These are phyloP conservation scores for Rattus rattus DNA, from an alignment of 2,113 vertebrate species.

Conservation along the genomic window DNA sequence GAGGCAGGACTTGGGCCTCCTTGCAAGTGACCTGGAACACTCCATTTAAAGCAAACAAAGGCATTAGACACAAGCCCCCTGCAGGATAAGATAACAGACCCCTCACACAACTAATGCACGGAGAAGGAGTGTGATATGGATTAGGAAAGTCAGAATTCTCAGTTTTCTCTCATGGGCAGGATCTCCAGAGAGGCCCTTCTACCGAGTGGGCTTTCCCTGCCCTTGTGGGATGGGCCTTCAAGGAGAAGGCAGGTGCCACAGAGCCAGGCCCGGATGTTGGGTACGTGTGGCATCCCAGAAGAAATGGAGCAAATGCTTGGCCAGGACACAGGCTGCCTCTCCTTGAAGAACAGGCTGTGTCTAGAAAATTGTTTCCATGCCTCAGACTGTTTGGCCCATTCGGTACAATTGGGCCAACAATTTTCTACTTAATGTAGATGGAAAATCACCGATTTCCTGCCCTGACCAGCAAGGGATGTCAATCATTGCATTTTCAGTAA, in stretches of 20 bases:
- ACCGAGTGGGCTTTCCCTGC: background rate
- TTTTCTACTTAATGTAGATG: conserved; percentile 82
- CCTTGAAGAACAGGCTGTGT: conserved; percentile 39
- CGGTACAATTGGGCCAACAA: conserved; percentile 78
- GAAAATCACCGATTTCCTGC: conserved; percentile 82
- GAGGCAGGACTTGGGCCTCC: conserved; percentile 36
- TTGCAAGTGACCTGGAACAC: conserved; percentile 66
- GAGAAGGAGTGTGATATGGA: background rate
- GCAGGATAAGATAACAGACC: conserved; percentile 14
- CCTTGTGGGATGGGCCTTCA: background rate
- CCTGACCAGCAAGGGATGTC: conserved; percentile 71
- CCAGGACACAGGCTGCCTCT: background rate
- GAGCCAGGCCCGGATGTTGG: background rate
- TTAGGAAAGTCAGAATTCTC: background rate
- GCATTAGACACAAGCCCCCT: conserved; percentile 48
- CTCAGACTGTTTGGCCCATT: conserved; percentile 75
- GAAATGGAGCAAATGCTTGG: background rate
- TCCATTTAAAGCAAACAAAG: conserved; percentile 71
- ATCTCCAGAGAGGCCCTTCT: background rate
- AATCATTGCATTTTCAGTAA: conserved; percentile 65
- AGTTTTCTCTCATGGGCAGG: background rate
- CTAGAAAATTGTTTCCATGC: conserved; percentile 83
- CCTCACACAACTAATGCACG: background rate
- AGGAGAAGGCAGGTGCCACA: conserved; percentile 39
- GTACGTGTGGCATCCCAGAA: background rate